phyloP scores from a whole-genome alignment of 2,797 vertebrate genomes.

The Oryzias dopingdopingensis region DNA sequence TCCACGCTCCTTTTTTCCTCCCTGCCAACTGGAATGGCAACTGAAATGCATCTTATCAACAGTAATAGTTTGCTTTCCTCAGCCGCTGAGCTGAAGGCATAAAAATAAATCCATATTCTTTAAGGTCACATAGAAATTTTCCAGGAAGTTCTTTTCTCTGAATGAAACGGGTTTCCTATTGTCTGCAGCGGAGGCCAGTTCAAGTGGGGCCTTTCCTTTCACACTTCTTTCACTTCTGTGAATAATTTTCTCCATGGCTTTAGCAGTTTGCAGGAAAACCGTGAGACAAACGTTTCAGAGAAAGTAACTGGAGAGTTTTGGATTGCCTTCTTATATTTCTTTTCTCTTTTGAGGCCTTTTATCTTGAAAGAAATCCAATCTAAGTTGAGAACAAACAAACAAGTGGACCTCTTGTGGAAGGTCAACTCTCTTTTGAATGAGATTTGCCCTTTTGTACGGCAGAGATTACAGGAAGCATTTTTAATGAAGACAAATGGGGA shows the following conservation, averaged over 20 bases:
- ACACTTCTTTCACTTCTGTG: slow-evolving; percentile 20
- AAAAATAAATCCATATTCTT: slow-evolving; percentile 36
- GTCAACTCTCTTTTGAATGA: slow-evolving; percentile 32
- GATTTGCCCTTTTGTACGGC: slow-evolving; percentile 52
- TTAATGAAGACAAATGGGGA: slow-evolving; percentile 51
- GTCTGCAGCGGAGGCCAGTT: slow-evolving; percentile 6
- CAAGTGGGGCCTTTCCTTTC: slow-evolving; percentile 20
- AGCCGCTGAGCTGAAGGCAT: slow-evolving; percentile 13
- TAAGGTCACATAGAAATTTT: slow-evolving; percentile 45
- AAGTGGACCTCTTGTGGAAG: slow-evolving; percentile 12
- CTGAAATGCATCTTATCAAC: slow-evolving; percentile 51
- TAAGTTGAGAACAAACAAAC: slow-evolving; percentile 8
- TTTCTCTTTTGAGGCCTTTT: slow-evolving; percentile 1
- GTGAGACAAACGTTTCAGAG: slow-evolving; percentile 10
- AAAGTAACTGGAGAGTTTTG: background rate
- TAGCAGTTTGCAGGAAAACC: slow-evolving; percentile 9
- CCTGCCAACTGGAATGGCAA: slow-evolving; percentile 47
- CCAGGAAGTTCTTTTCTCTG: slow-evolving; percentile 31
- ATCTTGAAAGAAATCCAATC: background rate
- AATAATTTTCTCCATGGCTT: slow-evolving; percentile 31
- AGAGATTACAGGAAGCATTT: slow-evolving; percentile 51
- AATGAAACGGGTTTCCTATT: slow-evolving; percentile 7
- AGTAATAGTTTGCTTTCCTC: slow-evolving; percentile 29
- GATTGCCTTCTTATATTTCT: slow-evolving; percentile 19
- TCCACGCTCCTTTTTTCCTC: slow-evolving; percentile 36